A percentile compares a stretch with the other conserved stretches of the same genome.
These are phyloP conservation scores for Embidobia sp. DNA, from an alignment of 2,888 invertebrate genomes.

Conservation along the genomic window DNA sequence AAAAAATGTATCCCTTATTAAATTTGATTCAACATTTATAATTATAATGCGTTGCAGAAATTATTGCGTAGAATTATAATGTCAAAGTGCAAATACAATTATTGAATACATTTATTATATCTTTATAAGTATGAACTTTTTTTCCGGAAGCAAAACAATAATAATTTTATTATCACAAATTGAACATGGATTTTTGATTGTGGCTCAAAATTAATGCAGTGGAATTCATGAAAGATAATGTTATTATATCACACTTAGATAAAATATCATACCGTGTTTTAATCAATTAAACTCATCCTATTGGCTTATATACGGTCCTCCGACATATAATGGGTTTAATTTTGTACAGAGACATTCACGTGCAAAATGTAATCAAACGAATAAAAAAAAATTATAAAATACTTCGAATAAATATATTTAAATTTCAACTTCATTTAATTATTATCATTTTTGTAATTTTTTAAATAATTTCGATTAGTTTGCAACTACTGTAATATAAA, in stretches of 20 bases:
- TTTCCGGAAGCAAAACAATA: too few species aligned
- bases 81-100: too few species aligned
- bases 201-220: slow-evolving; percentile 24
- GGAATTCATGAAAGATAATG: slow-evolving; percentile 42
- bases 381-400: too few species aligned
- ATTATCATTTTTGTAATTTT: neutral
- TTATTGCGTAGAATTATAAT: too few species aligned
- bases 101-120: too few species aligned
- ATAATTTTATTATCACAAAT: neutral
- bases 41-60: too few species aligned
- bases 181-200: neutral
- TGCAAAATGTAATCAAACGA: slow-evolving; percentile 1
- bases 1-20: too few species aligned
- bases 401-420: neutral
- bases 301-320: slow-evolving; percentile 15
- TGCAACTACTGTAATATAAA: too few species aligned
- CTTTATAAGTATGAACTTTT: too few species aligned
- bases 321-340: slow-evolving; percentile 30
- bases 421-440: neutral
- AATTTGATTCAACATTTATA: too few species aligned
- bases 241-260: slow-evolving; percentile 40
- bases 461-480: too few species aligned
- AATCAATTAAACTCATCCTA: slow-evolving; percentile 36
- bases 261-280: slow-evolving; percentile 35
- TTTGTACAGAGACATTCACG: slow-evolving; percentile 25